Evolutionary conservation across 2,888 invertebrate species (phyloP), one percentile per base, ranked within the genome.

Genomic region (Camponotus fellah): DNA sequence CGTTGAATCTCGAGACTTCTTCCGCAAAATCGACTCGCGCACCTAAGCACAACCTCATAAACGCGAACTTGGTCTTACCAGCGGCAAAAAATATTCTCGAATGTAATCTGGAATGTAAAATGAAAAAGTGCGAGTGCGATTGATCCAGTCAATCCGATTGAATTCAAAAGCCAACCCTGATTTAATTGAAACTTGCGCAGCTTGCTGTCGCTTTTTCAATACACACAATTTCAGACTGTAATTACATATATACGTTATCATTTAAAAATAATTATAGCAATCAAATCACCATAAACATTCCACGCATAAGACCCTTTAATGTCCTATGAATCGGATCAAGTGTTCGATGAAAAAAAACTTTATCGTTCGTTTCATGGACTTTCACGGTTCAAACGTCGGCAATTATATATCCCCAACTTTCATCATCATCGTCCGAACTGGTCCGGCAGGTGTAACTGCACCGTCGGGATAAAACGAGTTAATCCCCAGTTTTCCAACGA

Each of bases 1-100:
- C 89, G 83, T 90, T 89, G 89, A 80, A 76, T 84, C 86, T 77
- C 86, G 90, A 68, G 85, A 84, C 86, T 84, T 83, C 88, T 90
- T 89, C 90, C 88, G 88, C 76, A 85, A 81, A 88, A 89, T 87
- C 87, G 68, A 65, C 69, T 40, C 32, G 17, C 62, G 34, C 64
- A 53, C 12, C 56, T 53, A 66, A 43, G 32, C 79, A 26, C 46
- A 26, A 65, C 46, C 75, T 88, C 75, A 62, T 83, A 82, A 76
- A 87, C 72, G 26, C 64, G 34, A 69, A 26, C 53, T 60, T 8
- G 56, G 21, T 56, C 77, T 82, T 77, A 37, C n/a, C 26, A 17
- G 6, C 26, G 62, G 56, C 46, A 75, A 64, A 72, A 43, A 64
- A 79, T 17, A 53, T 32, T 32, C 26, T 26, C 40, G 21, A 75